Base-by-base conservation (phyloP, 1,140 invertebrate species). In the Macrotrachela quadricornifera region DNA sequence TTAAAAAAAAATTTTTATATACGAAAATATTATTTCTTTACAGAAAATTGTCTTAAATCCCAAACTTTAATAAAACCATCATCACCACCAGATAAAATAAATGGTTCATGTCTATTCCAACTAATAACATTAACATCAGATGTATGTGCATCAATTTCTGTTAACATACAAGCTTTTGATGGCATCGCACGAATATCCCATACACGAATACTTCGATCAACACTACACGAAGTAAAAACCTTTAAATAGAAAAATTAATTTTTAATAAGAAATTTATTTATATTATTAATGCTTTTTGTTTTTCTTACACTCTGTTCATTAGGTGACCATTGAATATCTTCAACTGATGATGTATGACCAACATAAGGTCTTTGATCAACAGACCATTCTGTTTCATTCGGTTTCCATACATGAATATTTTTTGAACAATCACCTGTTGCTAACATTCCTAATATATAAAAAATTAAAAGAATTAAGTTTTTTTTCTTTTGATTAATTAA, bases 271-370 rank as follows among this genome's bases (percentile, higher is more conserved):
- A 30, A n/a, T n/a, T n/a, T n/a, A n/a, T n/a, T n/a, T n/a, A n/a
- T n/a, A n/a, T n/a, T n/a, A n/a, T n/a, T n/a, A n/a, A n/a, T n/a
- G n/a, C n/a, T n/a, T n/a, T n/a, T n/a, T n/a, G n/a, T n/a, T n/a
- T 30, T 30, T 8, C 21, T 30, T 30, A 30, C 21, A 30, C 21
- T 30, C 8, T 30, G 21, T 74, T 99, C 92, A 73, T 80, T 92
- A 4, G 90, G 88, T 56, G 90, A 96, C 92, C 94, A 99, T 62
- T 95, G 87, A 55, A 99, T 74, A 71, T 99, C 94, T 75, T 99
- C 94, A 10, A 99, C 85, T 50, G 90, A 96, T 43, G 76, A 78
- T 17, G 78, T 80, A 65, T 99, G 92, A 1, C 82, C 86, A 56
- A 78, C 74, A 54, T 85, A 77, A 1, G 90, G 81, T 47, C 80